phyloP scores from a whole-genome alignment of 2,797 vertebrate species.

The Eulemur rubriventer region DNA sequence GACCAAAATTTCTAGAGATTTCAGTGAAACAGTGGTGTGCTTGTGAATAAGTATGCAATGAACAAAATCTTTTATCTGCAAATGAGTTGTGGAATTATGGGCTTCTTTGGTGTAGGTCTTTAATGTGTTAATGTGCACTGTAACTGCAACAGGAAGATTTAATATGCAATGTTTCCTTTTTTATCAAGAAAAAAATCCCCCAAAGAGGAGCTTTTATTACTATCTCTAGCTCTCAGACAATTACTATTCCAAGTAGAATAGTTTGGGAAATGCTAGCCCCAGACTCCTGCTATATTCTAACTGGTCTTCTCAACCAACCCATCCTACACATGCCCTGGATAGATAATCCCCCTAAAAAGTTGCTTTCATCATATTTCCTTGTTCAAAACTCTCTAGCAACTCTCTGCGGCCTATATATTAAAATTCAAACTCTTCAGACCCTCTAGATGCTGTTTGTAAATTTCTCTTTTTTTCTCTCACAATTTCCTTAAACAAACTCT shows the following conservation, averaged over 20 bases:
- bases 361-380: background rate
- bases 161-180: constrained; percentile 26
- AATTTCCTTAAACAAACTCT: constrained; percentile 33
- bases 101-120: constrained; percentile 49
- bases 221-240: background rate
- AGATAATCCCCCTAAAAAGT: background rate
- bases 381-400: background rate
- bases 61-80: constrained; percentile 27
- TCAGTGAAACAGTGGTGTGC: background rate
- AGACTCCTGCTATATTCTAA: background rate
- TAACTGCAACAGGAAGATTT: constrained; percentile 35
- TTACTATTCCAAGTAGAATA: background rate
- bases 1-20: background rate
- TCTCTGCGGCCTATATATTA: background rate
- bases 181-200: background rate
- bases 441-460: background rate
- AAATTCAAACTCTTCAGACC: background rate
- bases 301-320: background rate
- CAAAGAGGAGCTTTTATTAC: background rate
- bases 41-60: background rate
- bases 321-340: background rate
- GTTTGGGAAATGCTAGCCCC: background rate
- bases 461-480: constrained; percentile 12
- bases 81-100: constrained; percentile 19
- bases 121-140: constrained; percentile 22